Percentiles rank a stretch among this genome's conserved stretches.
These are phyloP conservation scores for Meriones unguiculatus DNA, from an alignment of 2,113 vertebrate species.

Conservation along the genomic window DNA sequence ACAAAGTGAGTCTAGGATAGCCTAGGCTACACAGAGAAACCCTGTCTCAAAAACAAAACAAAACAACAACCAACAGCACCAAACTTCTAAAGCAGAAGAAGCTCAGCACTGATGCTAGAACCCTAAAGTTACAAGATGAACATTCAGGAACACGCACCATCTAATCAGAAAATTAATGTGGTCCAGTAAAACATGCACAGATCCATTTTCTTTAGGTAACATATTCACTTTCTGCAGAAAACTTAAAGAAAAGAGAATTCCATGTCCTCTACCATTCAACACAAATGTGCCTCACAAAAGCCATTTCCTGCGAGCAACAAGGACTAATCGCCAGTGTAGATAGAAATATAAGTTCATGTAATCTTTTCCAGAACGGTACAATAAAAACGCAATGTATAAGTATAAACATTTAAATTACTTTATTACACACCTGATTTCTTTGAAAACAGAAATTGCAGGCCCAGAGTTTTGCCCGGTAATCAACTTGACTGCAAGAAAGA, in stretches of 20 bases:
- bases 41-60: neutral
- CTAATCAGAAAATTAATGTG: neutral
- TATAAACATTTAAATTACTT: neutral
- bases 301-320: neutral
- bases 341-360: neutral
- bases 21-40: neutral
- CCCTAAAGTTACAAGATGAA: constrained; percentile 23
- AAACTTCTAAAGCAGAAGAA: constrained; percentile 39
- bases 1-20: neutral
- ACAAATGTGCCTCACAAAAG: neutral
- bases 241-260: neutral
- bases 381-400: constrained; percentile 13
- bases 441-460: constrained; percentile 99
- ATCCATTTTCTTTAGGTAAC: constrained; percentile 16
- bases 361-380: constrained; percentile 14
- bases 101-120: constrained; percentile 1
- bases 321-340: neutral
- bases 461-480: constrained; percentile 98
- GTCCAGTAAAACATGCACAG: constrained; percentile 52
- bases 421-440: constrained; percentile 93
- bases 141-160: neutral
- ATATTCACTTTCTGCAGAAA: constrained; percentile 1
- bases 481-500: constrained; percentile 92
- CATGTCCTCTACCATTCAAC: neutral
- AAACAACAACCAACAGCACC: neutral